Percentiles rank a stretch among this genome's conserved stretches.
Conservation (phyloP, 2,797 vertebrate genomes). For the Platalea minor region DNA sequence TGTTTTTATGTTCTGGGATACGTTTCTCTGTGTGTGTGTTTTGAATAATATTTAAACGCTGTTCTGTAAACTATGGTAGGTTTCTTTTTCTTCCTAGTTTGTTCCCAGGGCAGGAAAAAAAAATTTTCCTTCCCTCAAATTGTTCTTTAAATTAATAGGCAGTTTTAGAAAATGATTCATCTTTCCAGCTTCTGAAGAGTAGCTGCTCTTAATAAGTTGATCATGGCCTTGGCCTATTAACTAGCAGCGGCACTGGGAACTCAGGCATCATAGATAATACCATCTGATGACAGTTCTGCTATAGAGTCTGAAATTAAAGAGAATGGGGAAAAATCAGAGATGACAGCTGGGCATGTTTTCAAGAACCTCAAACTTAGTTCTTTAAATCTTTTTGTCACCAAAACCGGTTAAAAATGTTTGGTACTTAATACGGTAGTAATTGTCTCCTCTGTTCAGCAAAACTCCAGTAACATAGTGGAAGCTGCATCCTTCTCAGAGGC, state of each 20-base stretch:
- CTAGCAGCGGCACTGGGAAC: not conserved
- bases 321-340: not conserved
- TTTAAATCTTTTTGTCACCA: not conserved
- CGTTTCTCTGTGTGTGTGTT: not conserved
- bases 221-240: not conserved
- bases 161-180: not conserved
- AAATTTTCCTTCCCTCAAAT: not conserved
- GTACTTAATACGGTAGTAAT: not conserved
- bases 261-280: not conserved
- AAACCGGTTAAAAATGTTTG: not conserved
- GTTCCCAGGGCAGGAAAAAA: not conserved
- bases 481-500: not conserved
- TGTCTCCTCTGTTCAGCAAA: conserved; percentile 20
- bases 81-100: not conserved
- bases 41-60: not conserved
- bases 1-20: not conserved
- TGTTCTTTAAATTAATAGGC: not conserved
- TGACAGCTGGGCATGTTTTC: not conserved
- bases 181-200: not conserved
- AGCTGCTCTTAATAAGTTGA: not conserved
- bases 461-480: not conserved
- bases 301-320: not conserved
- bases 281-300: not conserved
- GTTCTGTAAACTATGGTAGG: not conserved
- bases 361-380: not conserved